These are phyloP conservation scores for Spheniscus mendiculus DNA, from an alignment of 2,113 vertebrate genomes.

Conservation along the genomic window DNA sequence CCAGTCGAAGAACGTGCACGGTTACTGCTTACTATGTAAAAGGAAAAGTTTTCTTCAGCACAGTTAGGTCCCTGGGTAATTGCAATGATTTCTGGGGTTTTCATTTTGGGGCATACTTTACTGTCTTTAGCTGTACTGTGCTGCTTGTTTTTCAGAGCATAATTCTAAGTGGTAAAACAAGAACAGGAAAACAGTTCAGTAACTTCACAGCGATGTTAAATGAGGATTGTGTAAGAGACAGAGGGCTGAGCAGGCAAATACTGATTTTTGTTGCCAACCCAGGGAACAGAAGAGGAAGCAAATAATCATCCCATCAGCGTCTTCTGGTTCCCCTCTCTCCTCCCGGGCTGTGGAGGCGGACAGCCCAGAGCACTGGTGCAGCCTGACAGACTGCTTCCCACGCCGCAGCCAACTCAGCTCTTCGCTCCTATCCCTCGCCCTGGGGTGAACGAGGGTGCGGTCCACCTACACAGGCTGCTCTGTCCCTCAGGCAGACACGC, in stretches of 20 bases:
- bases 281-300: neutral
- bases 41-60: neutral
- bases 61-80: neutral
- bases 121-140: neutral
- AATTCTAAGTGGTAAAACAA: neutral
- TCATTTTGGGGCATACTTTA: rapidly evolving
- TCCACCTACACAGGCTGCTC: neutral
- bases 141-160: neutral
- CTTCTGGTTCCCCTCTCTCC: neutral
- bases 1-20: neutral
- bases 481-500: rapidly evolving
- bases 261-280: neutral
- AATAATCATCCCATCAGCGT: neutral
- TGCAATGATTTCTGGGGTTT: neutral
- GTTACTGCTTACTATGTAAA: neutral
- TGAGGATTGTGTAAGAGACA: neutral
- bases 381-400: neutral
- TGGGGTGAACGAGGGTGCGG: rapidly evolving
- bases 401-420: neutral
- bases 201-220: neutral
- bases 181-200: neutral
- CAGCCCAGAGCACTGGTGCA: rapidly evolving
- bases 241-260: neutral
- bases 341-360: rapidly evolving
- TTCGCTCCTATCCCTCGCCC: rapidly evolving